Base-by-base conservation (phyloP, 2,113 vertebrate genomes). In the Salvator merianae region DNA sequence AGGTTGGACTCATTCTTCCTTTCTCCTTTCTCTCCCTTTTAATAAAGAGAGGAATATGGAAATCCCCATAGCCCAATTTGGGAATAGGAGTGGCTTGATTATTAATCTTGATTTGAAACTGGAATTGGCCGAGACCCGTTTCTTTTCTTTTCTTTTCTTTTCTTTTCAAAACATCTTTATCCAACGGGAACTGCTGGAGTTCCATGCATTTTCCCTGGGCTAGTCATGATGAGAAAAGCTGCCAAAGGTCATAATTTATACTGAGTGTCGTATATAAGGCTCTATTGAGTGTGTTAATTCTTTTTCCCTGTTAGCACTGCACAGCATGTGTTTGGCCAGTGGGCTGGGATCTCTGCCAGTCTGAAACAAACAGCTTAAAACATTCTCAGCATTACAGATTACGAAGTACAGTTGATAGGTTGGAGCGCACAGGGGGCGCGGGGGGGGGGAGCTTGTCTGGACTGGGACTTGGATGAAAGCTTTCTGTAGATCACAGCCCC, bases 351-450 rank as follows among this genome's bases (percentile, higher is more conserved):
- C 28, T 71, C 9, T 47, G 83, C 83, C 83, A 84, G 53, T 10
- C 70, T 62, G n/a, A 71, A 71, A 81, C 84, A 76, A 76, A 70
- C 72, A 82, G 40, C 66, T 77, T 71, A 71, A 71, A 86, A 43
- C 66, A 71, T 63, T 79, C 72, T 70, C 47, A 30, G 55, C 73
- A 28, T 77, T 71, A 38, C 1, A 5, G 74, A 75, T 40, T 24
- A 55, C 24, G 55, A 76, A 83, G 74, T 30, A 30, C 43, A 47
- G 36, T 18, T 16, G 77, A 47, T 22, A 13, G 65, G 68, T 69
- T 14, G 7, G 36, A 18, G 34, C 3, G 40, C 9, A 22, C 28
- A 26, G 50, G 13, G 14, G n/a, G n/a, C n/a, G n/a, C 18, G 62
- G 16, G 24, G n/a, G 20, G 30, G 30, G 36, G 22, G 18, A 43